phyloP scores from a whole-genome alignment of 2,113 vertebrate species.

The Rhodinocichla rosea region DNA sequence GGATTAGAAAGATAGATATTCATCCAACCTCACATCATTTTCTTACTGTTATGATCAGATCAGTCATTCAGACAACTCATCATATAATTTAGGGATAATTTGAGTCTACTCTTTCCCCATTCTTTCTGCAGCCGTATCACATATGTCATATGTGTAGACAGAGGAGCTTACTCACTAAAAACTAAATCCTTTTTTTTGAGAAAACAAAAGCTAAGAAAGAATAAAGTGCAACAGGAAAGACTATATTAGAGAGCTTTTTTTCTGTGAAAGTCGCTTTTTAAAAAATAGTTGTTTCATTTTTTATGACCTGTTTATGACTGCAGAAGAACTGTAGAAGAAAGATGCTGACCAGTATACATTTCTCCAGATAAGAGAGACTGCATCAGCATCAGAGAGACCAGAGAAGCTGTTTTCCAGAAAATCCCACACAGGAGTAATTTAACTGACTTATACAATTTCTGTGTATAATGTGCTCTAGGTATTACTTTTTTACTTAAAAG shows the following conservation, averaged over 20 bases:
- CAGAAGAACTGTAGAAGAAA: neutral
- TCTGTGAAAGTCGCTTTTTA: neutral
- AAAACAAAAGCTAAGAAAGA: neutral
- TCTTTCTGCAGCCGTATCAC: neutral
- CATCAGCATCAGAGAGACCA: neutral
- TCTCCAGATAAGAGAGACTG: neutral
- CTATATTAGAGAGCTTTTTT: neutral
- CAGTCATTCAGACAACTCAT: neutral
- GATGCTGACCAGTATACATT: neutral
- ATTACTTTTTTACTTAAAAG: neutral
- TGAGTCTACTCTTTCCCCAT: neutral
- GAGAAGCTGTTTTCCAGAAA: neutral
- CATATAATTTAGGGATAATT: neutral
- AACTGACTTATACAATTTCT: neutral
- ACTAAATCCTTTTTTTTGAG: neutral
- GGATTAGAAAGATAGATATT: neutral
- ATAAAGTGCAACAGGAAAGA: neutral
- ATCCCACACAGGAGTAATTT: neutral
- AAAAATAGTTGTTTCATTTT: neutral
- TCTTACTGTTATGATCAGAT: neutral
- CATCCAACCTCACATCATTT: neutral
- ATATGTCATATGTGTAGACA: neutral
- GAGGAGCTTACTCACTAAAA: neutral
- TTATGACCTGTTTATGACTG: conserved; percentile 9
- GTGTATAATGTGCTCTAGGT: neutral